Conservation (phyloP, 2,113 vertebrate species). For the Nothoprocta pentlandii region DNA sequence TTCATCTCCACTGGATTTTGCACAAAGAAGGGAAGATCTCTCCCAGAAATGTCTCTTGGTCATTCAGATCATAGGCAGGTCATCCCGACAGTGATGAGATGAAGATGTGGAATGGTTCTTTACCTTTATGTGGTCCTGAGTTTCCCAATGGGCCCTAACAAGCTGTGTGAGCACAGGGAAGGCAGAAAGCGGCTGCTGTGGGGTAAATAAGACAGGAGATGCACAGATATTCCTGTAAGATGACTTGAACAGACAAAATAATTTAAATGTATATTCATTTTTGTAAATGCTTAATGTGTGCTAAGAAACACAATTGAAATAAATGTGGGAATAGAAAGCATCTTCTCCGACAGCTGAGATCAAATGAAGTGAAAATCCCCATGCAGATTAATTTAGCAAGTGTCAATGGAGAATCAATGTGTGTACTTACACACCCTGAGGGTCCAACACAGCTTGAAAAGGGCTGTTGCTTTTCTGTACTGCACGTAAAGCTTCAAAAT, state of each 20-base stretch:
- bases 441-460: rapidly evolving
- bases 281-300: background rate
- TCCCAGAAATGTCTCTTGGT: background rate
- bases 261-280: background rate
- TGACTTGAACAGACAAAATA: background rate
- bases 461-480: background rate
- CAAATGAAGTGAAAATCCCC: background rate
- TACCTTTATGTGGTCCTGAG: background rate
- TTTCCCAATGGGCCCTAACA: background rate
- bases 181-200: rapidly evolving
- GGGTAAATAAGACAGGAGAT: background rate
- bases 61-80: background rate
- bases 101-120: background rate
- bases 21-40: background rate
- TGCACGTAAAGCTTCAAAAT: background rate
- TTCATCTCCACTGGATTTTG: background rate
- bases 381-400: background rate
- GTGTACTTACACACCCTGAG: background rate
- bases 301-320: background rate
- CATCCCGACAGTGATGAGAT: rapidly evolving
- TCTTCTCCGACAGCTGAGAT: background rate
- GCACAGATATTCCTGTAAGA: background rate
- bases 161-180: background rate
- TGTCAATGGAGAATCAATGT: rapidly evolving
- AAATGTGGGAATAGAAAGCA: background rate